These are phyloP conservation scores for Cabera pusaria DNA, from an alignment of 2,888 invertebrate species.

Conservation along the genomic window DNA sequence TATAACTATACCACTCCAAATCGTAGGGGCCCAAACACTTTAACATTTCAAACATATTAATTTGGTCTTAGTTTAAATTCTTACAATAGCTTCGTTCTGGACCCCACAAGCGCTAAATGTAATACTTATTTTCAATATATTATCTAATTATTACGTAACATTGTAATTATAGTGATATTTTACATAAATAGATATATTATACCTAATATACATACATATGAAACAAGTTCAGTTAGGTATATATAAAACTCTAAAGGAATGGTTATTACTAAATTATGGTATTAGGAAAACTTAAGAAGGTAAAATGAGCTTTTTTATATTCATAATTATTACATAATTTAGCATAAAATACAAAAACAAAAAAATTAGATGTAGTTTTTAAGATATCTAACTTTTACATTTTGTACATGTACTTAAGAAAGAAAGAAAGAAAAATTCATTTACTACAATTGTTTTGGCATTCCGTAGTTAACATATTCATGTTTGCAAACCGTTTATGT, in stretches of 20 bases:
- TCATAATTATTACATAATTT: too few species aligned
- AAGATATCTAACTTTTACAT: too few species aligned
- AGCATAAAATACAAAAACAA: too few species aligned
- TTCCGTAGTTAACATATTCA: too few species aligned
- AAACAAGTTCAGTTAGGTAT: slow-evolving; percentile 15
- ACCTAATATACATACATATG: slow-evolving; percentile 28
- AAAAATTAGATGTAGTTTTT: too few species aligned
- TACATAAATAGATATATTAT: slow-evolving; percentile 28
- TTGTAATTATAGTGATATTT: slow-evolving; percentile 20
- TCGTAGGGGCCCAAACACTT: slow-evolving; percentile 20
- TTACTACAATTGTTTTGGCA: too few species aligned
- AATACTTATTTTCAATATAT: slow-evolving; percentile 25
- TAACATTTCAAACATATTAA: slow-evolving; percentile 2
- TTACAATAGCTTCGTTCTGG: slow-evolving; percentile 27
- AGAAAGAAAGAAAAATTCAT: too few species aligned
- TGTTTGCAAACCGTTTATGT: too few species aligned
- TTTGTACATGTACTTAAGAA: too few species aligned
- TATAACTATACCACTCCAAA: slow-evolving; percentile 32
- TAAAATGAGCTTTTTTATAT: slow-evolving; percentile 7
- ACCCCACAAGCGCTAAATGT: slow-evolving; percentile 22
- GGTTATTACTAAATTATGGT: slow-evolving; percentile 33
- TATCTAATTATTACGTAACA: slow-evolving; percentile 21
- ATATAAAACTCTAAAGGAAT: slow-evolving; percentile 45
- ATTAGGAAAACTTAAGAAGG: slow-evolving; percentile 16
- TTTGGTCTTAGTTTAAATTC: slow-evolving; percentile 4